phyloP scores from a whole-genome alignment of 2,888 invertebrate species.

The Cloeon dipterum region DNA sequence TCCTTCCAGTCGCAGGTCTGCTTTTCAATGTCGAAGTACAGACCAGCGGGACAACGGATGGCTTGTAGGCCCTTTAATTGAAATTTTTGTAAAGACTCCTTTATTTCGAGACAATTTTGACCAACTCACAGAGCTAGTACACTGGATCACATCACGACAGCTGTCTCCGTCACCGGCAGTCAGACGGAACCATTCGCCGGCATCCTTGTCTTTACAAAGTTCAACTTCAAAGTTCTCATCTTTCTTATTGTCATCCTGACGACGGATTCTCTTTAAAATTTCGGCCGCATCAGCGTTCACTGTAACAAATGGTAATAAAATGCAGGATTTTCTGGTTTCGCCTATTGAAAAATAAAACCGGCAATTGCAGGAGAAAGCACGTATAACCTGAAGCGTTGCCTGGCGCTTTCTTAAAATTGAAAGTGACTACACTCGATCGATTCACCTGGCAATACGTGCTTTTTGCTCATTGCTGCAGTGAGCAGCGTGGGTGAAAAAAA shows the following conservation, averaged over 20 bases:
- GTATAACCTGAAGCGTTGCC: background rate
- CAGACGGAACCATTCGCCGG: slow-evolving; percentile 84
- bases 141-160: slow-evolving; percentile 87
- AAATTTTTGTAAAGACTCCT: no score
- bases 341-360: background rate
- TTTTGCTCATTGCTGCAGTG: no score
- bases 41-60: slow-evolving; percentile 75
- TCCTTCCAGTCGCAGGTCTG: slow-evolving; percentile 91
- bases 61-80: slow-evolving; percentile 61
- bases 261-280: slow-evolving; percentile 27
- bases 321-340: background rate
- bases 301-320: slow-evolving; percentile 1
- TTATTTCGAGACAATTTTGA: no score
- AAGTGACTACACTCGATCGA: background rate
- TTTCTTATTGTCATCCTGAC: slow-evolving; percentile 52
- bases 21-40: slow-evolving; percentile 83
- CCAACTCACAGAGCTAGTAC: slow-evolving; percentile 71
- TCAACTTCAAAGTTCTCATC: slow-evolving; percentile 73
- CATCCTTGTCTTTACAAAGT: slow-evolving; percentile 83
- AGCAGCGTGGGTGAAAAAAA: no score
- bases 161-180: slow-evolving; percentile 76
- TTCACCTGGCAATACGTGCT: background rate
- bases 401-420: slow-evolving; percentile 1
- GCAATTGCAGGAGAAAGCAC: background rate
- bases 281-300: slow-evolving; percentile 6